These are phyloP conservation scores for Falco peregrinus DNA, from an alignment of 2,797 vertebrate species.

Conservation along the genomic window DNA sequence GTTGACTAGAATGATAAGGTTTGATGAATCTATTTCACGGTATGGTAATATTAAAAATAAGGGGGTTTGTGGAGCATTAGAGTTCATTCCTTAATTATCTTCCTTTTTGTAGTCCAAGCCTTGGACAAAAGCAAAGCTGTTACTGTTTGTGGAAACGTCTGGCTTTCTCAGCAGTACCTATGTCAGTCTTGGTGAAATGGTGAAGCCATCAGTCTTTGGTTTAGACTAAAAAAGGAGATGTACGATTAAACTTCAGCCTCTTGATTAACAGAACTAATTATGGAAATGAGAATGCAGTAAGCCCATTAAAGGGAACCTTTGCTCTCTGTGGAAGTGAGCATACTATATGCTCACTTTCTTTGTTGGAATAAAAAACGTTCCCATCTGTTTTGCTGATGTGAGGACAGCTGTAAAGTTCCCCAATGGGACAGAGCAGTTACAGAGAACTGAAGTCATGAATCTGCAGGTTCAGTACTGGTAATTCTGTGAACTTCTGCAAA, in stretches of 20 bases:
- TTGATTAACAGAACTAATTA: conserved; percentile 41
- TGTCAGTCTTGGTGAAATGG: not conserved
- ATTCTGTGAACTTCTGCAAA: not conserved
- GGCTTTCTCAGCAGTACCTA: not conserved
- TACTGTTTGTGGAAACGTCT: not conserved
- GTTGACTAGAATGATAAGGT: not conserved
- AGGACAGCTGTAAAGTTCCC: conserved; percentile 3
- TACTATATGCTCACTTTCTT: not conserved
- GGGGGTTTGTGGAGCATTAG: not conserved
- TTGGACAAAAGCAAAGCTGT: not conserved
- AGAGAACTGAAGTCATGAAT: not conserved
- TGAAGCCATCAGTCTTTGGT: not conserved
- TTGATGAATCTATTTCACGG: not conserved
- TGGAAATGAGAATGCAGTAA: conserved; percentile 3
- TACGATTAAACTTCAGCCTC: conserved; percentile 9
- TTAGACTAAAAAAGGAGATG: not conserved
- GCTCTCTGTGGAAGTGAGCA: not conserved
- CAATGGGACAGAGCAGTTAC: not conserved
- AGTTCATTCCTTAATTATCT: not conserved
- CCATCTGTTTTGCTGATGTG: conserved; percentile 35
- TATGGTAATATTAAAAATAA: not conserved
- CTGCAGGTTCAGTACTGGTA: not conserved
- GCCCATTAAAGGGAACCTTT: conserved; percentile 25
- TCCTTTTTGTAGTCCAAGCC: not conserved
- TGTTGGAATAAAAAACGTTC: not conserved